Evolutionary conservation across 2,888 invertebrate species (phyloP).

Genomic region (Pomacea canaliculata): DNA sequence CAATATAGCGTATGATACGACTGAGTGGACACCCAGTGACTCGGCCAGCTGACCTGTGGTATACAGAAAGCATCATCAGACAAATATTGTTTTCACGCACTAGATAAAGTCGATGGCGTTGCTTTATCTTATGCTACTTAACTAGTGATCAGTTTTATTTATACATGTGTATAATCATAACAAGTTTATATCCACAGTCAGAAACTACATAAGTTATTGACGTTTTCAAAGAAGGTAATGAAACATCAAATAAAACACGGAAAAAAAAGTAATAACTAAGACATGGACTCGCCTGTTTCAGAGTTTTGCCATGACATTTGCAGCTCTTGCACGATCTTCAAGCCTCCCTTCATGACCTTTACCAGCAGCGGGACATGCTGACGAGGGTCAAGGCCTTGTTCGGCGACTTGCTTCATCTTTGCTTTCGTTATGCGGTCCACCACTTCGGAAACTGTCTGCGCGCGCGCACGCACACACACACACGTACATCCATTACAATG

Average conservation of each 20-base stretch:
- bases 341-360: constrained; percentile 15
- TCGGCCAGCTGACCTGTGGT: constrained; percentile 1
- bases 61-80: background rate
- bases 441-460: constrained; percentile 14
- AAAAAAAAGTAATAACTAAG: too few species aligned
- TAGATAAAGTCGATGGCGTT: background rate
- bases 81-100: background rate
- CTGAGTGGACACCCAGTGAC: constrained; percentile 8
- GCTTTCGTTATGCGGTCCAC: constrained; percentile 15
- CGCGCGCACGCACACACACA: background rate
- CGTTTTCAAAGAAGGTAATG: too few species aligned
- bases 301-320: constrained; percentile 19
- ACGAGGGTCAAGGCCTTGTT: constrained; percentile 14
- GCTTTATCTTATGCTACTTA: too few species aligned
- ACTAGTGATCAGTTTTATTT: too few species aligned
- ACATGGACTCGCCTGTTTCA: background rate
- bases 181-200: too few species aligned
- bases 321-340: constrained; percentile 12
- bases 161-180: too few species aligned
- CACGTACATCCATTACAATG: background rate
- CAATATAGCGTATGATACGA: constrained; percentile 4
- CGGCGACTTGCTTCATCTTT: constrained; percentile 16
- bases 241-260: too few species aligned
- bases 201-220: too few species aligned
- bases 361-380: constrained; percentile 1